Evolutionary conservation across 2,888 invertebrate species (phyloP).

Genomic region (Synergus laeviventris): DNA sequence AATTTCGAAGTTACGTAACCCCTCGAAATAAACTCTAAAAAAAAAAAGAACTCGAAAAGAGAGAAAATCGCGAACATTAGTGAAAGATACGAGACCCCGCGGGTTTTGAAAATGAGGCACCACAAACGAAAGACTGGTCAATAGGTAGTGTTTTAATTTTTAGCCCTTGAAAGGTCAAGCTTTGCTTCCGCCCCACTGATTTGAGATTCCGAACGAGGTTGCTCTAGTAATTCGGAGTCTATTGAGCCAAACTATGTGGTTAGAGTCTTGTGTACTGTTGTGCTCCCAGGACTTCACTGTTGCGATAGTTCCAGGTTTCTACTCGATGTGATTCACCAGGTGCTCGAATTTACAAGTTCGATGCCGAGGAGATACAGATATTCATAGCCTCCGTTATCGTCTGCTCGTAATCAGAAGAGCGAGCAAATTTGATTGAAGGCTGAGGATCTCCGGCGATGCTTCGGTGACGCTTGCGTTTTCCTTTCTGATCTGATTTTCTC

Average conservation of each 20-base stretch:
- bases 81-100: conserved; percentile 37
- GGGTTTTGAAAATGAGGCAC: not conserved
- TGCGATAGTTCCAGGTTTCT: conserved; percentile 38
- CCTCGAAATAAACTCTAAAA: not conserved
- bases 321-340: conserved; percentile 30
- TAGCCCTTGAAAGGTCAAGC: conserved; percentile 24
- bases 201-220: conserved; percentile 17
- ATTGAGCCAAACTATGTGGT: conserved; percentile 35
- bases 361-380: conserved; percentile 36
- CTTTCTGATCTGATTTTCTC: conserved; percentile 14
- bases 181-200: conserved; percentile 16
- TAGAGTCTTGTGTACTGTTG: conserved; percentile 38
- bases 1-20: not conserved
- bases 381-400: conserved; percentile 22
- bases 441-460: conserved; percentile 28
- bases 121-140: not conserved
- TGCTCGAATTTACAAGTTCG: conserved; percentile 37
- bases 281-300: conserved; percentile 35
- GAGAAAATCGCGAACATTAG: conserved; percentile 5
- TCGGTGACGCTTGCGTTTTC: conserved; percentile 24
- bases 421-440: conserved; percentile 25
- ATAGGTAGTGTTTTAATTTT: not conserved
- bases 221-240: conserved; percentile 35
- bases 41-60: conserved; percentile 13
- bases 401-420: conserved; percentile 18